Base-by-base conservation (phyloP, 2,888 invertebrate species). In the Elysia crispata region DNA sequence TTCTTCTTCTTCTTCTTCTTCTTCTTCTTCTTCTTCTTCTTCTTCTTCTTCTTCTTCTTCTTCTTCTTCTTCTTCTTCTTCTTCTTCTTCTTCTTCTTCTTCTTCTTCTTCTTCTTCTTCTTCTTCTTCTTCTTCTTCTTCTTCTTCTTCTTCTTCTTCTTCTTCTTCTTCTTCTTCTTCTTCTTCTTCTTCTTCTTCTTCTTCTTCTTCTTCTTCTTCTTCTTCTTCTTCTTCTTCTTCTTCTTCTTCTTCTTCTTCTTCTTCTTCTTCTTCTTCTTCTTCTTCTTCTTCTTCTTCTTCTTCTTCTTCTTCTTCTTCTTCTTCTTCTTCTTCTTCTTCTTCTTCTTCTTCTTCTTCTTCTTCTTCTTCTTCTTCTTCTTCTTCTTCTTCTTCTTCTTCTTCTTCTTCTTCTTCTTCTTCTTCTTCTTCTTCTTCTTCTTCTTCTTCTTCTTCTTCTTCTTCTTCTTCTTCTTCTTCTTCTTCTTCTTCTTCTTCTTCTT, bases 41-140 rank as follows among this genome's bases (percentile, higher is more conserved):
- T 62, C 11, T 31, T 66, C 76, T 54, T 69, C 66, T 67, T 67
- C 76, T 67, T 69, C 66, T 67, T 67, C 79, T 77, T 76, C 28
- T 67, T 66, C 79, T 77, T 76, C 64, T 76, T 76, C 79, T 77
- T 76, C 41, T 76, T 77, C 79, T 77, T 76, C 25, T 67, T 77
- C 76, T 54, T 66, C 49, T 54, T 33, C 76, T 33, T 25, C 25
- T n/a, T 49, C 76, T 67, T 66, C 66, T 66, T 49, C 76, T 67
- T 66, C 41, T 66, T 67, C 66, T 67, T 28, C 49, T 25, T 67
- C 66, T 67, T 28, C 49, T 28, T 67, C 41, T 41, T 11, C 11
- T 11, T 41, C 41, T 25, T 23, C 76, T 69, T 41, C 70, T 54
- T 30, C 15, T 54, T 41, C 77, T 70, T 28, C 15, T 41, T 67